phyloP scores from a whole-genome alignment of 1,140 invertebrate species.

The Ylistrum balloti region DNA sequence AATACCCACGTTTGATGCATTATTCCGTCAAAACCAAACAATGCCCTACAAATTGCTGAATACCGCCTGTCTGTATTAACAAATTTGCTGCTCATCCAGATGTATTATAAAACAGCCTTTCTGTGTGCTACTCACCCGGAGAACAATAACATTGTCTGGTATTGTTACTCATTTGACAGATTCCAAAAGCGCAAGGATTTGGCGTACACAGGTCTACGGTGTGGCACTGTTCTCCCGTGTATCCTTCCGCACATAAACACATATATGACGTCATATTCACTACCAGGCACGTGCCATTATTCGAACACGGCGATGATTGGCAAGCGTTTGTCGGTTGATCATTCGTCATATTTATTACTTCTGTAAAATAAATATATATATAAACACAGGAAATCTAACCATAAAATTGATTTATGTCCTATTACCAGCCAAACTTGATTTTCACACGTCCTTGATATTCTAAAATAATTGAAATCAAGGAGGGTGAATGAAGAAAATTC shows the following conservation, averaged over 20 bases:
- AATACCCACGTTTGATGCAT: too few relatives aligned
- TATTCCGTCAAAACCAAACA: too few relatives aligned
- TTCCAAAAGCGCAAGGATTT: neutral
- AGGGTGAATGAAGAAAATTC: too few relatives aligned
- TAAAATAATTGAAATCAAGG: too few relatives aligned
- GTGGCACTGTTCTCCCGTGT: neutral
- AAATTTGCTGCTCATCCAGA: too few relatives aligned
- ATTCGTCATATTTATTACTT: neutral
- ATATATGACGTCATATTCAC: neutral
- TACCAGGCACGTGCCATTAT: neutral
- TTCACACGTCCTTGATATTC: too few relatives aligned
- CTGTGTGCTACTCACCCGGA: neutral
- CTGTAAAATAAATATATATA: neutral
- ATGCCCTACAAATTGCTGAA: too few relatives aligned
- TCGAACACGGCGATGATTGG: neutral
- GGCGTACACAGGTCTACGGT: neutral
- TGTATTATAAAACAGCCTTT: too few relatives aligned
- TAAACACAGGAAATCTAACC: too few relatives aligned
- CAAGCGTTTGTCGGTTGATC: neutral
- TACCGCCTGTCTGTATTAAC: too few relatives aligned
- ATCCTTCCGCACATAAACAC: neutral
- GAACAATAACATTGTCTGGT: neutral
- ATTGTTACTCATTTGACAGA: neutral
- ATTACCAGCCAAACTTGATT: too few relatives aligned
- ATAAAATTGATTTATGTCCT: too few relatives aligned